Base-by-base conservation (phyloP, 2,888 invertebrate species). In the Julus scanicus region DNA sequence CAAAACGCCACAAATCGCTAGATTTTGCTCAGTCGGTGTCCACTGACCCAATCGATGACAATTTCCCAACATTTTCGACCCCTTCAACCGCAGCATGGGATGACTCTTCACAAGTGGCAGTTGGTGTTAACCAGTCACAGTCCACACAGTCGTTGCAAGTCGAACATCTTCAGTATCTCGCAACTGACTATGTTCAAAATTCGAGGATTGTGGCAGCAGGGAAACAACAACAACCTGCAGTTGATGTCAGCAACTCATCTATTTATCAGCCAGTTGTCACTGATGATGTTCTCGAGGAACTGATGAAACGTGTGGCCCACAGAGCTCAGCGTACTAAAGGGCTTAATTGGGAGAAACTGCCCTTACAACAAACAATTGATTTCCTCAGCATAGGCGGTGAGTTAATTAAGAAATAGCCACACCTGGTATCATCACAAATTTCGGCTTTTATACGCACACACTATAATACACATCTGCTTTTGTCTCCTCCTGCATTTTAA, bases 231-330 rank as follows among this genome's bases (percentile, higher is more conserved):
- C 86, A 86, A 20, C 37, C 49, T 39, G 53, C 53, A 1, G 80
- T 87, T 8, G 87, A 87, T 71, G 39, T 87, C 63, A 87, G 71
- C 71, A 87, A 87, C 44, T 40, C 87, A 0, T 37, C 71, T 6
- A 87, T 87, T 39, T 87, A 87, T 20, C 87, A 87, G 20, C 71
- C 63, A 37, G 57, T 87, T 37, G 80, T 87, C 37, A 87, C 37
- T 1, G 87, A 87, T 20, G 63, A 71, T 63, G 80, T 87, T 11
- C 87, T 87, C 29, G 87, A 87, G 17, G 87, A 87, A 15, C 37
- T 87, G 87, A 63, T 87, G 87, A 87, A 39, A n/a, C 87, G 48
- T 6, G 57, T 87, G 39, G 63, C 71, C 63, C 87, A 29, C n/a
- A 20, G 87, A 48, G 48, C 63, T 13, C 87, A 63, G 17, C 87